Evolutionary conservation across 2,797 vertebrate genomes (phyloP), one percentile per base, ranked within the genome.

Genomic region (Dendrocincla fuliginosa): DNA sequence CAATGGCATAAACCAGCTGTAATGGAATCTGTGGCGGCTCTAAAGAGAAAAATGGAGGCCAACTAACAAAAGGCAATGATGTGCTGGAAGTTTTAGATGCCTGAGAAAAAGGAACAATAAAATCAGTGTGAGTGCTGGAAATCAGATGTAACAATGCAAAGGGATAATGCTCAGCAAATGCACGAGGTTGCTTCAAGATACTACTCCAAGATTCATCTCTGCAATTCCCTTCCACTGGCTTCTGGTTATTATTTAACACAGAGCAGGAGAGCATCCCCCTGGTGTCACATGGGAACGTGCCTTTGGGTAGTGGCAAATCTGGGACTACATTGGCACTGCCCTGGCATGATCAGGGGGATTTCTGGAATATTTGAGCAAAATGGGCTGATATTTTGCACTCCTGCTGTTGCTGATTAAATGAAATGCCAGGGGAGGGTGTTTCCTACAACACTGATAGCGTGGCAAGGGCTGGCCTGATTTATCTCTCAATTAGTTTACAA

Each of bases 401-500:
- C 52, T 67, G 74, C 37, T 50, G 7, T 9, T 13, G 22, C 11
- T 59, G 84, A 83, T 78, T 86, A 92, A 90, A 94, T 53, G 52
- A 59, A 87, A 75, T 81, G 91, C 87, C 74, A 22, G 27, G 82
- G 83, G 74, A 92, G 30, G 52, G 49, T 41, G 50, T 24, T 5
- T 14, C 71, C 83, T 41, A 30, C 78, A 91, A 32, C 16, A 17
- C 28, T n/a, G n/a, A 64, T 9, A 23, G 93, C 76, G 78, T 89
- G 85, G 92, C 84, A 85, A 71, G 94, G 70, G 60, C n/a, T 52
- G n/a, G 75, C 77, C 84, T 84, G 91, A 96, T 95, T 97, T 95
- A 95, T 97, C 93, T 96, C 95, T 94, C 94, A 91, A 84, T 95
- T 97, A 96, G 91, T 90, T 96, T 91, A 94, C 89, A 96, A 96